Conservation (phyloP, 2,888 invertebrate species). For the Ctena decussata region DNA sequence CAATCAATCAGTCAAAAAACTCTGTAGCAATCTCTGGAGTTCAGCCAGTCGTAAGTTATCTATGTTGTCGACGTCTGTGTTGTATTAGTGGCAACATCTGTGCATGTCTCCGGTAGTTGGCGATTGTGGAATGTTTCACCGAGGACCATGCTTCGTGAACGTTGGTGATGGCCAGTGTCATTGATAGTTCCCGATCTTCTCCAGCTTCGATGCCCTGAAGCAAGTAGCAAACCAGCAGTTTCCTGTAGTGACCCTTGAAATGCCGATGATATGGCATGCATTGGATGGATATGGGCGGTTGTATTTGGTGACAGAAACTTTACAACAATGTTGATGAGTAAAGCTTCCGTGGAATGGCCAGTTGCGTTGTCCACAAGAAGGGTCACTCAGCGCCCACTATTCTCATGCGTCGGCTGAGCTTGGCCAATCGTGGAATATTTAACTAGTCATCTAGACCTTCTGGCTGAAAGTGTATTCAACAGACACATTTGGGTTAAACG, state of each 20-base stretch:
- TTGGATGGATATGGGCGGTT: slow-evolving; percentile 21
- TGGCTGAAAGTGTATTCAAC: slow-evolving; percentile 36
- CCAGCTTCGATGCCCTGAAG: slow-evolving; percentile 36
- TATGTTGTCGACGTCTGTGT: too few species aligned
- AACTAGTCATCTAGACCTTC: slow-evolving; percentile 67
- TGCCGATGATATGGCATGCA: slow-evolving; percentile 57
- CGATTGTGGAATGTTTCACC: too few species aligned
- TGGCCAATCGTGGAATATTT: slow-evolving; percentile 47
- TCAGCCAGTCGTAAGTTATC: too few species aligned
- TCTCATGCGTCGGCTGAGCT: slow-evolving; percentile 40
- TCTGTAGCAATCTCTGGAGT: too few species aligned
- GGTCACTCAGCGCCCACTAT: slow-evolving; percentile 10
- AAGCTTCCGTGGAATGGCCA: slow-evolving; percentile 24
- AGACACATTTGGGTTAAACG: slow-evolving; percentile 32
- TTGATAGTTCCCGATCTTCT: slow-evolving; percentile 29
- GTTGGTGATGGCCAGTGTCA: slow-evolving; percentile 21
- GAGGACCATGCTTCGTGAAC: too few species aligned
- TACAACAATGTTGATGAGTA: slow-evolving; percentile 42
- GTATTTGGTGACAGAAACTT: slow-evolving; percentile 65
- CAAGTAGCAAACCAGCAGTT: slow-evolving; percentile 27
- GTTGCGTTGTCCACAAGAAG: slow-evolving; percentile 56
- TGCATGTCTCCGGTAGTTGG: too few species aligned
- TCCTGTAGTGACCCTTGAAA: slow-evolving; percentile 46
- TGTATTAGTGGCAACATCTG: too few species aligned
- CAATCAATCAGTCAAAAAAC: too few species aligned